Evolutionary conservation across 2,797 vertebrate genomes (phyloP).

Genomic region (Bradypus variegatus): DNA sequence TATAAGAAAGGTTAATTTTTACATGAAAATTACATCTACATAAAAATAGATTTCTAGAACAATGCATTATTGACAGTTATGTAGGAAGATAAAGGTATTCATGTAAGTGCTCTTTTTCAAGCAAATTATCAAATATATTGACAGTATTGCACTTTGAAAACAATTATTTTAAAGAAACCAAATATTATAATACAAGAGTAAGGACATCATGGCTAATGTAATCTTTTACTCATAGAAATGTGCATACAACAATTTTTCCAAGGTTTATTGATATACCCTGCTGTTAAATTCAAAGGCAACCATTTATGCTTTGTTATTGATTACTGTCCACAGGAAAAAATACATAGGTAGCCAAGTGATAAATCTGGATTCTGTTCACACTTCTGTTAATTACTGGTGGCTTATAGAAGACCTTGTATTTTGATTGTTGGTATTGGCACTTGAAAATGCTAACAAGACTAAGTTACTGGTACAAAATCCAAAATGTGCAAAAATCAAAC

Average conservation of each 20-base stretch:
- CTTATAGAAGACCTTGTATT: not conserved
- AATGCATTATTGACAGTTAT: constrained; percentile 57
- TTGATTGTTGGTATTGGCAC: not conserved
- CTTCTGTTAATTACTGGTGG: constrained; percentile 28
- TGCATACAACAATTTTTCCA: not conserved
- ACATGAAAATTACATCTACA: constrained; percentile 52
- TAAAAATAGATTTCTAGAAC: constrained; percentile 59
- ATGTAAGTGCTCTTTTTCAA: constrained; percentile 47
- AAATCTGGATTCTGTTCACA: constrained; percentile 8
- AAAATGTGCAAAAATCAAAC: constrained; percentile 35
- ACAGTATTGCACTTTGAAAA: constrained; percentile 34
- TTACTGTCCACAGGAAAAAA: not conserved
- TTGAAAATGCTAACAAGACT: not conserved
- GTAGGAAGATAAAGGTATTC: constrained; percentile 46
- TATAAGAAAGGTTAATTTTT: constrained; percentile 61
- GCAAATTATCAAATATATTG: constrained; percentile 53
- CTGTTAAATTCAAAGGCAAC: constrained; percentile 28
- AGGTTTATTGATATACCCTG: not conserved
- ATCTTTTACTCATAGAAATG: constrained; percentile 27
- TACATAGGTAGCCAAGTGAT: not conserved
- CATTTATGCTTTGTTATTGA: constrained; percentile 4
- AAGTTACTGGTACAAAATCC: not conserved
- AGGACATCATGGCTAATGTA: constrained; percentile 2
- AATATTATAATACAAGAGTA: constrained; percentile 29
- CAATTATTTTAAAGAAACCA: constrained; percentile 42